Percentiles rank a stretch among this genome's conserved stretches.
Evolutionary conservation across 2,888 invertebrate genomes (phyloP).

Genomic region (Anagyrus pseudococci): DNA sequence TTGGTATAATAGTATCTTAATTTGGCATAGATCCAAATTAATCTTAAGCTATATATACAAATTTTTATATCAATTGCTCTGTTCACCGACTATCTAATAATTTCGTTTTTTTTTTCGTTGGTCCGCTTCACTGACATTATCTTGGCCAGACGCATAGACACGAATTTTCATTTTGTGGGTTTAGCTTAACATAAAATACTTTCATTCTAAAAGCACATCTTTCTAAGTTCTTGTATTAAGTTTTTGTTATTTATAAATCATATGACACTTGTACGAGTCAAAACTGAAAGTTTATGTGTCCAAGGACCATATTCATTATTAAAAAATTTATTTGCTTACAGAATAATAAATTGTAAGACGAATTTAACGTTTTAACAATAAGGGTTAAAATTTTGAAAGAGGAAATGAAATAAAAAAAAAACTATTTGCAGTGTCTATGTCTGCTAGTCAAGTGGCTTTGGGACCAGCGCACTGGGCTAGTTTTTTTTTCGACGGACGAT

Average conservation of each 20-base stretch:
- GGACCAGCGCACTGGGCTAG: conserved; percentile 21
- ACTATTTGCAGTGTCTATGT: background rate
- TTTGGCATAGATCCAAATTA: too few relatives aligned
- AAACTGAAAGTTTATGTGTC: too few relatives aligned
- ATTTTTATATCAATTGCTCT: background rate
- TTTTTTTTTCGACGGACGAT: too few relatives aligned
- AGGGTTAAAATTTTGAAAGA: too few relatives aligned
- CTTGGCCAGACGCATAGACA: conserved; percentile 4
- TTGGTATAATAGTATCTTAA: too few relatives aligned
- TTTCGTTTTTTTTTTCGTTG: background rate
- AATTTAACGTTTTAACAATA: too few relatives aligned
- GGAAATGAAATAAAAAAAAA: background rate
- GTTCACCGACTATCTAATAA: background rate
- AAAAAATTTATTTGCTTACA: too few relatives aligned
- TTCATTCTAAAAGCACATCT: background rate
- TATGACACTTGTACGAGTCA: too few relatives aligned
- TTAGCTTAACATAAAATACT: background rate
- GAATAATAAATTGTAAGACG: too few relatives aligned
- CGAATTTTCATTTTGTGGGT: background rate
- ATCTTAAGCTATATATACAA: background rate
- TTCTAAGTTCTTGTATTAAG: background rate
- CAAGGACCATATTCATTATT: too few relatives aligned
- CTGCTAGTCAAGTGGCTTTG: conserved; percentile 28
- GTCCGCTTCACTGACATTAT: background rate
- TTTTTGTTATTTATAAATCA: too few relatives aligned